Base-by-base conservation (phyloP, 2,888 invertebrate species). In the Chrysolina oricalcia region DNA sequence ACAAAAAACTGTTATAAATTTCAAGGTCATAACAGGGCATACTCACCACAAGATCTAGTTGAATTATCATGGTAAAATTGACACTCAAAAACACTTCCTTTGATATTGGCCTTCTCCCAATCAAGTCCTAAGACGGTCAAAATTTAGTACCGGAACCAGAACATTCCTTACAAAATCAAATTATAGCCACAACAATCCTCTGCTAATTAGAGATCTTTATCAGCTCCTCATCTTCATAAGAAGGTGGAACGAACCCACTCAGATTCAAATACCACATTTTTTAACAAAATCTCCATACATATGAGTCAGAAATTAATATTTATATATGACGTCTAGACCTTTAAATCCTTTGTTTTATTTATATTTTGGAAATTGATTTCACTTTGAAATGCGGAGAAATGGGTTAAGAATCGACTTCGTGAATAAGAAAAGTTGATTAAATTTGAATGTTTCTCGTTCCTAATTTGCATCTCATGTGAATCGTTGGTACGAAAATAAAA, bases 331-430 rank as follows among this genome's bases (percentile, higher is more conserved):
- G 68, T 68, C 68, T 68, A 68, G 68, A 68, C 68, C 53, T 40
- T 68, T 17, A 23, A 68, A 40, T 43, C 35, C 43, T 35, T 40
- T 68, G 77, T 70, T 73, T 75, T 74, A 77, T 77, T 72, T 67
- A 77, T 72, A 74, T 72, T 75, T 74, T 72, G 70, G 73, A 77
- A 77, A 77, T 62, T 75, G 68, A 77, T 77, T 73, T 77, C 40
- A 77, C 74, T 77, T 77, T 72, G 68, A 73, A 71, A 77, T 76
- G 15, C 48, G 63, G 53, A 77, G 73, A 77, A 77, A 77, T 77
- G 74, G 75, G 74, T 74, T 74, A 73, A 70, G 71, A 77, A 77
- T 72, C 66, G 69, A 74, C 68, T 64, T 53, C 68, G 69, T 67
- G 56, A 72, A 62, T 48, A 56, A 56, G 64, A 59, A 70, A 72